These are phyloP conservation scores for Notoglanidium macrostoma DNA, from an alignment of 2,797 vertebrate genomes.

Conservation along the genomic window DNA sequence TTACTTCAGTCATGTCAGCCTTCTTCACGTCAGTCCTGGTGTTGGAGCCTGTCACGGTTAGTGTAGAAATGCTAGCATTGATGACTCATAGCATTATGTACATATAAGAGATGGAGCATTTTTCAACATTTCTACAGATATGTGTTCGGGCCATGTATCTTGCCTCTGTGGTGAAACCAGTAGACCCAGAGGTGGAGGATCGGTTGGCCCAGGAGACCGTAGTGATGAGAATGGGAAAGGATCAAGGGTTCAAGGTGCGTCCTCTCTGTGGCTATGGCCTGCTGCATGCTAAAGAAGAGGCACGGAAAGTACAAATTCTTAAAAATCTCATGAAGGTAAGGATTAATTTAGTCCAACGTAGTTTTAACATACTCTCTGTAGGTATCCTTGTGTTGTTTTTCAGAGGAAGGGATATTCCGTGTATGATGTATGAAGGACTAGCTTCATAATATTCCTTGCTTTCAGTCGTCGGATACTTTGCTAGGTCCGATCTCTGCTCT, in stretches of 20 bases:
- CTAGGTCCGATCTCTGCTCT: background rate
- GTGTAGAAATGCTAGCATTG: background rate
- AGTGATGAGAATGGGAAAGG: conserved; percentile 63
- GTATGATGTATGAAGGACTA: background rate
- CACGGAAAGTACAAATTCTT: conserved; percentile 73
- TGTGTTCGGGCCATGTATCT: conserved; percentile 69
- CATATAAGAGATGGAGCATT: background rate
- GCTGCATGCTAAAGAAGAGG: conserved; percentile 80
- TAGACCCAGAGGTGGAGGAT: conserved; percentile 78
- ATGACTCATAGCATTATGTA: background rate
- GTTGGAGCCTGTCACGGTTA: conserved; percentile 79
- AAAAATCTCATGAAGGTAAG: conserved; percentile 74
- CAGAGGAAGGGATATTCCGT: background rate
- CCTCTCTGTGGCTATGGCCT: conserved; percentile 78
- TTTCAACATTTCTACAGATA: conserved; percentile 64
- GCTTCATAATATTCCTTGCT: background rate
- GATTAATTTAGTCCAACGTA: background rate
- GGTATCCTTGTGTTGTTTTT: background rate
- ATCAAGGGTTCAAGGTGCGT: conserved; percentile 65
- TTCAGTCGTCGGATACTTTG: background rate
- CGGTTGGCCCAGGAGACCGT: conserved; percentile 68
- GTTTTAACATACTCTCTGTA: background rate
- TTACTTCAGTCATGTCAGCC: conserved; percentile 70
- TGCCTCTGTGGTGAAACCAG: conserved; percentile 70
- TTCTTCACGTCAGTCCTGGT: conserved; percentile 75